Percentiles rank a stretch among this genome's conserved stretches.
These are phyloP conservation scores for Argyra leucocephala DNA, from an alignment of 2,888 invertebrate species.

Conservation along the genomic window DNA sequence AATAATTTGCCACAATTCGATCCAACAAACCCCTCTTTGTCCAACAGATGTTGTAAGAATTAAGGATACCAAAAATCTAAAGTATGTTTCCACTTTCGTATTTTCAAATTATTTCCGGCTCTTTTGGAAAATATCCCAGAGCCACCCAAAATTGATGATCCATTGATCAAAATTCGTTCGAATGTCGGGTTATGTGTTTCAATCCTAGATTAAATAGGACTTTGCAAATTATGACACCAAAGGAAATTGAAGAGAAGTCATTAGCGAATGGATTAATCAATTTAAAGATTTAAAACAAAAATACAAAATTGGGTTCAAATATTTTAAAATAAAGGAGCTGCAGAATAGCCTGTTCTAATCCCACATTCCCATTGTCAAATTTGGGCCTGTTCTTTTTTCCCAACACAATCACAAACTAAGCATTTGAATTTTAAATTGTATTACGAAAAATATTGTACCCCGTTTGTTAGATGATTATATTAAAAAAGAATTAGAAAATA, in stretches of 20 bases:
- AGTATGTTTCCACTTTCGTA: constrained; percentile 79
- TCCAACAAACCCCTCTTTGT: constrained; percentile 74
- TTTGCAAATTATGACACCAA: constrained; percentile 69
- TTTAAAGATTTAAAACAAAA: constrained; percentile 61
- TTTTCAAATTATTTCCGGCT: constrained; percentile 95
- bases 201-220: constrained; percentile 88
- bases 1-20: constrained; percentile 62
- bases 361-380: constrained; percentile 97
- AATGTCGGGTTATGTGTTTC: constrained; percentile 92
- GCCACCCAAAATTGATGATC: constrained; percentile 58
- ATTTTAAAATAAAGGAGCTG: constrained; percentile 92
- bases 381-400: constrained; percentile 90
- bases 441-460: constrained; percentile 56
- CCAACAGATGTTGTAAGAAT: constrained; percentile 76
- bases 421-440: constrained; percentile 67
- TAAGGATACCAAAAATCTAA: constrained; percentile 64
- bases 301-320: constrained; percentile 91
- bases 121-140: constrained; percentile 68
- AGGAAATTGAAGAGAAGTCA: constrained; percentile 69
- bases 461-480: constrained; percentile 79
- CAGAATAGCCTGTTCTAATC: constrained; percentile 98
- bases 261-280: constrained; percentile 76
- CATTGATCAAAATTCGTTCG: constrained; percentile 65
- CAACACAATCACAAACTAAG: constrained; percentile 76
- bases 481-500: constrained; percentile 61